phyloP scores from a whole-genome alignment of 2,113 vertebrate species.

The Myanophis thanlyinensis region DNA sequence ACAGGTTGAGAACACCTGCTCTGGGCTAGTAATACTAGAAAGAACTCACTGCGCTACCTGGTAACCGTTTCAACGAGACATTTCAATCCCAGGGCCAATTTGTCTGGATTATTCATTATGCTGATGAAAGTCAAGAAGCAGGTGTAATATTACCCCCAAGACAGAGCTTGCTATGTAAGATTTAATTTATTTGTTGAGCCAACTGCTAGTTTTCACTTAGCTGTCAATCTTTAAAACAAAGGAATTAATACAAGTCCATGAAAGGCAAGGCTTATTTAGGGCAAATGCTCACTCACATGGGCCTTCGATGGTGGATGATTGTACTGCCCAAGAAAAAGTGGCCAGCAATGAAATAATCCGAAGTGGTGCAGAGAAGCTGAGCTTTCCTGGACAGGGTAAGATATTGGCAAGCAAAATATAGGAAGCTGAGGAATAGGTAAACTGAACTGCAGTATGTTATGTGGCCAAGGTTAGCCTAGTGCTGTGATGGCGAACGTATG shows the following conservation, averaged over 20 bases:
- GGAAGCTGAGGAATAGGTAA: neutral
- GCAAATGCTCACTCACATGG: neutral
- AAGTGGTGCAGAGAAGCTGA: neutral
- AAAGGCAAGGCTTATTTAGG: neutral
- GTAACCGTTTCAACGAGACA: neutral
- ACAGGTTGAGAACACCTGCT: neutral
- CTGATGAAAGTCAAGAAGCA: neutral
- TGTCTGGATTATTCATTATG: neutral
- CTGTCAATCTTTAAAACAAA: neutral
- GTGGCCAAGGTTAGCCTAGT: neutral
- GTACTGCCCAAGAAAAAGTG: neutral
- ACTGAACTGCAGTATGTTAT: neutral
- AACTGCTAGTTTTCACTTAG: constrained; percentile 13
- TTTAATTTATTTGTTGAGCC: constrained; percentile 22
- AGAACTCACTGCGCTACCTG: neutral
- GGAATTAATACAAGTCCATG: neutral
- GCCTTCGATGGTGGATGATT: neutral
- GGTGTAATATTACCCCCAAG: neutral
- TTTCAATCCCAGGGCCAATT: neutral
- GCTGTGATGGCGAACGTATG: too few relatives aligned
- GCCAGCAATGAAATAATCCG: neutral
- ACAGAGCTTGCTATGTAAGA: neutral
- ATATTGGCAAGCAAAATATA: neutral
- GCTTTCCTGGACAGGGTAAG: neutral
- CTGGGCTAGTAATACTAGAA: neutral